A percentile compares a stretch with the other conserved stretches of the same genome.
These are phyloP conservation scores for Acanthosepion lycidas DNA, from an alignment of 2,888 invertebrate genomes.

Conservation along the genomic window DNA sequence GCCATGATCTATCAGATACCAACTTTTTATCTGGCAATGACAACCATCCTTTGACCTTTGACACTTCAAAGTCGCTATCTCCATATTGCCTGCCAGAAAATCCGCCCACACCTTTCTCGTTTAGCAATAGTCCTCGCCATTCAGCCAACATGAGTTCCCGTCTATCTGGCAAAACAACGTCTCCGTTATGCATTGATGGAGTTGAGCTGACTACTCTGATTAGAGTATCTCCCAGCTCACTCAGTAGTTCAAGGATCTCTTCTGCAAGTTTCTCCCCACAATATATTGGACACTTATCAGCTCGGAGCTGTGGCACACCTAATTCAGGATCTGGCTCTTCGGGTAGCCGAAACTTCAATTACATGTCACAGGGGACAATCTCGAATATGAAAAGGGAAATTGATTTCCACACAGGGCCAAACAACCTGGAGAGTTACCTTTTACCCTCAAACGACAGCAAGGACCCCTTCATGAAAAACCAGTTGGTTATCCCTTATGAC, in stretches of 20 bases:
- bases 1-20: conserved; percentile 54
- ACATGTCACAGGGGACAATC: conserved; percentile 54
- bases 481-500: conserved; percentile 67
- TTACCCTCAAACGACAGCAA: conserved; percentile 41
- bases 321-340: conserved; percentile 67
- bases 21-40: conserved; percentile 57
- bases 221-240: conserved; percentile 75
- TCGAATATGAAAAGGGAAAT: conserved; percentile 60
- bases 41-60: conserved; percentile 52
- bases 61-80: conserved; percentile 64
- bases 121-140: conserved; percentile 69
- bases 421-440: conserved; percentile 38
- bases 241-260: conserved; percentile 66
- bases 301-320: conserved; percentile 68
- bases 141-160: conserved; percentile 68
- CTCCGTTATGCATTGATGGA: conserved; percentile 70
- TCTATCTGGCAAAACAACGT: conserved; percentile 68
- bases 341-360: conserved; percentile 56
- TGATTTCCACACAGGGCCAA: conserved; percentile 53
- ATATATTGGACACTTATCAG: conserved; percentile 72
- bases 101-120: conserved; percentile 67
- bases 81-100: conserved; percentile 67
- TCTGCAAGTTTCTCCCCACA: conserved; percentile 68
- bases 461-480: conserved; percentile 62
- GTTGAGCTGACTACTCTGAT: conserved; percentile 75